Evolutionary conservation across 2,113 vertebrate genomes (phyloP), one percentile per base, ranked within the genome.

Genomic region (Pica pica): DNA sequence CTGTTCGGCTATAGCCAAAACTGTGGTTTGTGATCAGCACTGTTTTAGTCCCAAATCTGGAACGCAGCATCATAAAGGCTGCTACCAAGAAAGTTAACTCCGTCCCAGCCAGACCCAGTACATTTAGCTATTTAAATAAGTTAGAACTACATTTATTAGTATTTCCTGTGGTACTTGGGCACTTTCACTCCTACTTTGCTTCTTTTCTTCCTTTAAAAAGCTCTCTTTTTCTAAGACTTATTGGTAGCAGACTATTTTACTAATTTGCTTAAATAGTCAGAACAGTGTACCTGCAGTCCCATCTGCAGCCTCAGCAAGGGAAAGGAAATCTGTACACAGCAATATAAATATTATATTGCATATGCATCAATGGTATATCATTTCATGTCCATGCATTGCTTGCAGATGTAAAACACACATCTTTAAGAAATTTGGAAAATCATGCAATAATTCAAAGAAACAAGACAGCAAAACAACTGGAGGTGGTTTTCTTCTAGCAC

Each of bases 161-260:
- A 55, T 94, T 90, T 86, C 33, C 77, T 96, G 33, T 80, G 52
- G 37, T 79, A 47, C 37, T 76, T 74, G 30, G 10, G 16, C 84
- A 93, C 64, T 92, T 76, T 80, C 11, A 30, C 15, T 75, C 35
- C 69, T 83, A 69, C 59, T 50, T 65, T 96, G 94, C 44, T 76
- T 91, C 89, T 83, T 13, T 97, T 96, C 79, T 84, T 83, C 50
- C 70, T 77, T 89, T 91, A 33, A 55, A 92, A 96, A 68, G 27
- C 69, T 93, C 65, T 64, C 13, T 68, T 70, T 19, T 65, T 80
- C 87, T 91, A 67, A 84, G 82, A 64, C 31, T 93, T 93, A 94
- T 86, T 97, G 42, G 3, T 55, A 37, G 37, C 67, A 86, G 65
- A 79, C 75, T 96, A 73, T 71, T 83, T 96, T 94, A 93, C 49